Conservation (phyloP, 2,113 vertebrate species). For the Eubucco bourcierii region DNA sequence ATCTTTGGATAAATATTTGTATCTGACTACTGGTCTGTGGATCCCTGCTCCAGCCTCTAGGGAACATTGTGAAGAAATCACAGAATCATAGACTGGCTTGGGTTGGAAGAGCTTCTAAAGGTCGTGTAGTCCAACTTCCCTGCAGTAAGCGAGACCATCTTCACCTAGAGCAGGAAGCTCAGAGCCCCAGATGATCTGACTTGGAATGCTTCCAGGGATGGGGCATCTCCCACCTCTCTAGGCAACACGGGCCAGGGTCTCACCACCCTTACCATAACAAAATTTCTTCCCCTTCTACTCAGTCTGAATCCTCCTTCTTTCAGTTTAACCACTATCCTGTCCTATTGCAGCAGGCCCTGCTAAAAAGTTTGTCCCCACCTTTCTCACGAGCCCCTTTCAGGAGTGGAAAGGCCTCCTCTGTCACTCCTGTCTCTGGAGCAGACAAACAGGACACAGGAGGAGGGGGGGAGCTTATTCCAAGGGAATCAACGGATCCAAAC, state of each 20-base stretch:
- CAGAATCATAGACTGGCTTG: not conserved
- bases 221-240: not conserved
- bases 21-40: not conserved
- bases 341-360: not conserved
- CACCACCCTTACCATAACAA: not conserved
- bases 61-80: not conserved
- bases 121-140: not conserved
- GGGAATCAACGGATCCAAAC: constrained; percentile 50
- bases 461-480: not conserved
- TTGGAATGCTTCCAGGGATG: not conserved
- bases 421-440: not conserved
- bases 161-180: not conserved
- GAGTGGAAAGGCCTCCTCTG: not conserved
- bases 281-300: not conserved
- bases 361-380: not conserved
- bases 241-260: not conserved
- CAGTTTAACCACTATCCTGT: not conserved
- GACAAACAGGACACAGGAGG: not conserved
- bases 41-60: not conserved
- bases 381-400: not conserved
- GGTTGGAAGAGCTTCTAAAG: not conserved
- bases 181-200: not conserved
- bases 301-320: not conserved
- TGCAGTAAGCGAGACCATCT: not conserved
- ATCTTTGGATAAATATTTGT: not conserved